Conservation (phyloP, 1,140 invertebrate species). For the Nebria ingens region DNA sequence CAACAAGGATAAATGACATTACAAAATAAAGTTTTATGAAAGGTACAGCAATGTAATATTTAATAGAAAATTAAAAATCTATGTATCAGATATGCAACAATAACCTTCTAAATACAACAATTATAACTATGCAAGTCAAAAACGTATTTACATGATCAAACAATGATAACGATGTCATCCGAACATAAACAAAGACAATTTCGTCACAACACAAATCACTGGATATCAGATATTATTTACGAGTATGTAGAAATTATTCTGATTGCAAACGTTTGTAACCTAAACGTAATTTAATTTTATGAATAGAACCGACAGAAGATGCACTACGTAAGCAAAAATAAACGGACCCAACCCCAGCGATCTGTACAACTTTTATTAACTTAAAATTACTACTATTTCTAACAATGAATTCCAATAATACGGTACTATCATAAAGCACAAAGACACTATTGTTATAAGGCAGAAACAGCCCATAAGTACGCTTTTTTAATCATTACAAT, state of each 20-base stretch:
- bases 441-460: background rate
- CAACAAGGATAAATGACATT: too few species aligned
- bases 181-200: background rate
- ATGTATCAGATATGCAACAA: too few species aligned
- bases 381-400: conserved; percentile 4
- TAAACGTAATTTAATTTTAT: background rate
- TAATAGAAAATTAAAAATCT: too few species aligned
- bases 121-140: background rate
- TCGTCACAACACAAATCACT: too few species aligned
- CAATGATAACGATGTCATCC: background rate
- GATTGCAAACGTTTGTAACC: background rate
- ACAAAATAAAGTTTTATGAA: too few species aligned
- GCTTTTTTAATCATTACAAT: background rate
- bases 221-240: background rate
- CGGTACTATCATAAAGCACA: too few species aligned
- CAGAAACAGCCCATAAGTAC: background rate
- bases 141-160: background rate
- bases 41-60: too few species aligned
- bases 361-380: conserved; percentile 11
- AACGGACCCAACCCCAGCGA: conserved; percentile 15
- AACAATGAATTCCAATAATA: too few species aligned
- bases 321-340: conserved; percentile 17
- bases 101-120: too few species aligned
- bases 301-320: conserved; percentile 11
- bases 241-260: background rate